Base-by-base conservation (phyloP, 2,888 invertebrate genomes). In the Pristionchus fissidentatus region DNA sequence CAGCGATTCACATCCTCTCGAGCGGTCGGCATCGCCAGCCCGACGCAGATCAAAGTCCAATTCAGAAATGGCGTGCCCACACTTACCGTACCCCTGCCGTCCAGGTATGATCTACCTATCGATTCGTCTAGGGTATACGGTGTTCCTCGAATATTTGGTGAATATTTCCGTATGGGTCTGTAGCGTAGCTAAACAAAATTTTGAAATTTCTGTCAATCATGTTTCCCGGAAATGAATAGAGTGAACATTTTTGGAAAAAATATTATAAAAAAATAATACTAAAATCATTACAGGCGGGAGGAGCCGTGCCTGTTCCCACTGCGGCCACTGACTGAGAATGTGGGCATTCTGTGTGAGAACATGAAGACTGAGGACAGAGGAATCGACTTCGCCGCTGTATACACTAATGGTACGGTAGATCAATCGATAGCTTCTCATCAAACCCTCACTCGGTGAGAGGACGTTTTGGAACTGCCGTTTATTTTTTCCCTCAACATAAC, bases 231-330 rank as follows among this genome's bases (percentile, higher is more conserved):
- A n/a, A n/a, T n/a, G n/a, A n/a, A n/a, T n/a, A n/a, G n/a, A n/a
- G n/a, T 66, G 70, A 29, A n/a, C 35, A 75, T 2, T 79, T 79
- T 52, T 19, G 32, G 26, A 26, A 22, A n/a, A n/a, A 79, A 13
- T 22, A 15, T 52, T 3, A 1, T 26, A 26, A 82, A 10, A 49
- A 66, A 62, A 15, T n/a, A 66, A 46, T 46, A 22, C 26, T n/a
- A 66, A 49, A 13, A 13, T 35, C 32, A 2, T 43, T 43, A 22
- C 38, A 66, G 57, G 38, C 26, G 70, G 15, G 46, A 77, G 35
- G 91, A 91, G 83, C 82, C 85, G 22, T 91, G 91, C 75, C 90
- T 89, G 80, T 91, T 91, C 86, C 86, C 88, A n/a, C 85, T 91
- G 85, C 84, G 90, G 26, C 91, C 91, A 19, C 83, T 91, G 62